These are phyloP conservation scores for Agrochola macilenta DNA, from an alignment of 2,888 invertebrate genomes.

Conservation along the genomic window DNA sequence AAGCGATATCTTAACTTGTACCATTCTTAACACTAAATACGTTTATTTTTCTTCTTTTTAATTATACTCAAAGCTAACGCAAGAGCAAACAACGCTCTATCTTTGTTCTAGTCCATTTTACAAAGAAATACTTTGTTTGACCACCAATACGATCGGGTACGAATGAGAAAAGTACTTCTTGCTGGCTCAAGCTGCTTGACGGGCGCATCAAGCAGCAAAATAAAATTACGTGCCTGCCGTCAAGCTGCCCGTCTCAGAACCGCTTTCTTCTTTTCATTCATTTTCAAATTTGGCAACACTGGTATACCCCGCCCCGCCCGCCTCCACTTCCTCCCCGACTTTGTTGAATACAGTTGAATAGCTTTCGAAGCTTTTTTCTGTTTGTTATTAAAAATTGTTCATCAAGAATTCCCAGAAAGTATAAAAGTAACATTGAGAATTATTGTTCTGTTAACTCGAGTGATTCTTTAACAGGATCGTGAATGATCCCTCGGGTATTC, in stretches of 20 bases:
- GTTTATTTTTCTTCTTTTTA: too few species aligned
- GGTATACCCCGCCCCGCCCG: too few species aligned
- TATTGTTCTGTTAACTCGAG: conserved; percentile 16
- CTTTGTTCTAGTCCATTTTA: background rate
- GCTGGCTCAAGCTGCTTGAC: background rate
- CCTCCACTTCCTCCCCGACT: background rate
- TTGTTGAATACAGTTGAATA: background rate
- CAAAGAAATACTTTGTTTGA: background rate
- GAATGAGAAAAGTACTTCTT: background rate
- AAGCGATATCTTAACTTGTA: too few species aligned
- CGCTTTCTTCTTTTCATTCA: too few species aligned
- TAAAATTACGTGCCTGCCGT: background rate
- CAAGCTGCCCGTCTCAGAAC: background rate
- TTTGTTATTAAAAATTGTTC: background rate
- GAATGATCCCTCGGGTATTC: conserved; percentile 57
- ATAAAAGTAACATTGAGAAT: background rate
- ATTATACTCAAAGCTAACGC: too few species aligned
- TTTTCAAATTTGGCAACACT: background rate
- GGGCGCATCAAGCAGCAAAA: background rate
- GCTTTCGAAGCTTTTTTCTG: conserved; percentile 32
- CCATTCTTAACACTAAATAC: too few species aligned
- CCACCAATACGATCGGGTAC: too few species aligned
- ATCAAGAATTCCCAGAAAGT: background rate
- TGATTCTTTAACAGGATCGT: conserved; percentile 34
- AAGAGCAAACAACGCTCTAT: too few species aligned